Evolutionary conservation across 2,888 invertebrate genomes (phyloP).

Genomic region (Parapristionchus giblindavisi): DNA sequence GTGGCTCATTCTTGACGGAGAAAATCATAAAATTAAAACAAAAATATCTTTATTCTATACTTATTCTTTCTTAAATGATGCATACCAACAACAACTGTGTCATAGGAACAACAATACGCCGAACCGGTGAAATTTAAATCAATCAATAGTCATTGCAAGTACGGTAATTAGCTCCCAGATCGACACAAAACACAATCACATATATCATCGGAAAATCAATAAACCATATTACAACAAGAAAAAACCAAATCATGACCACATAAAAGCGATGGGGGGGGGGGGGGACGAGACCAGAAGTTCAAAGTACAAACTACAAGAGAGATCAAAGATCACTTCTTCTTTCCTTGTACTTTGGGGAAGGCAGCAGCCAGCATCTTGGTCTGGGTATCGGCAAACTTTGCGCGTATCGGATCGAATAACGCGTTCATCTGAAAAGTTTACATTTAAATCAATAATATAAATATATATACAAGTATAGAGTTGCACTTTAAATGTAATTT

Average conservation of each 20-base stretch:
- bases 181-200: not conserved
- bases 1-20: no score
- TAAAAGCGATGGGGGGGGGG: not conserved
- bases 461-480: not conserved
- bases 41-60: no score
- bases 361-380: constrained; percentile 51
- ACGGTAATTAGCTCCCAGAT: no score
- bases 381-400: constrained; percentile 47
- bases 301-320: not conserved
- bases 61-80: no score
- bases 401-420: constrained; percentile 50
- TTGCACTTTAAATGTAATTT: not conserved
- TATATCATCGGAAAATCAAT: not conserved
- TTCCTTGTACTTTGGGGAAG: constrained; percentile 47
- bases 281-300: not conserved
- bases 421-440: constrained; percentile 21
- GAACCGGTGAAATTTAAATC: no score
- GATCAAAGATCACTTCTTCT: constrained; percentile 41
- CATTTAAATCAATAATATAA: not conserved
- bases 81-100: no score
- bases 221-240: constrained; percentile 15
- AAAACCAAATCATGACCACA: not conserved
- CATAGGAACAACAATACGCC: no score
- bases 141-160: no score
- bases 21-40: no score